These are phyloP conservation scores for Hipposideros armiger DNA, from an alignment of 2,113 vertebrate genomes.

Conservation along the genomic window DNA sequence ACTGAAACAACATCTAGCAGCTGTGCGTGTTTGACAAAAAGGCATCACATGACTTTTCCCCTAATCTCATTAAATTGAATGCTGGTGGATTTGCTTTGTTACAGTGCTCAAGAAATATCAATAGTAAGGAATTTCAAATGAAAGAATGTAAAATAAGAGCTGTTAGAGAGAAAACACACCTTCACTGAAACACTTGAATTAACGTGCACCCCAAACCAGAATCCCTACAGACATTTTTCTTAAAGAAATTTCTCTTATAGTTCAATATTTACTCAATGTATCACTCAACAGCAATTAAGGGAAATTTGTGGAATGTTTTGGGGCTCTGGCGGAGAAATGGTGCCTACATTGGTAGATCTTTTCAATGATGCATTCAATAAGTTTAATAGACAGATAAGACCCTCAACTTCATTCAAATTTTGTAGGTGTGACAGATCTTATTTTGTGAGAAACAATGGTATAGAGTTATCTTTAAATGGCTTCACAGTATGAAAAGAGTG, in stretches of 20 bases:
- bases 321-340: background rate
- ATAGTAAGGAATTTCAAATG: background rate
- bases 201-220: background rate
- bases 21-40: slow-evolving; percentile 20
- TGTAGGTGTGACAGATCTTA: background rate
- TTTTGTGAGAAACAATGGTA: background rate
- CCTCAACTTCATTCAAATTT: background rate
- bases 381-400: background rate
- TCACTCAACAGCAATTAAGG: background rate
- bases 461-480: background rate
- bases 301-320: background rate
- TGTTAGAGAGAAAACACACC: background rate
- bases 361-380: background rate
- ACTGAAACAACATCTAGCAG: slow-evolving; percentile 52
- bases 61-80: background rate
- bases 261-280: background rate
- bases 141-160: background rate
- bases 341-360: background rate
- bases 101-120: background rate
- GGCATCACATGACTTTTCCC: background rate
- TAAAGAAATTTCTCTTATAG: background rate
- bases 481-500: background rate
- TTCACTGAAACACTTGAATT: background rate
- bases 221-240: background rate
- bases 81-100: background rate